Percentiles rank a stretch among this genome's conserved stretches.
Evolutionary conservation across 2,888 invertebrate genomes (phyloP).

Genomic region (Tenthredo mesomela): DNA sequence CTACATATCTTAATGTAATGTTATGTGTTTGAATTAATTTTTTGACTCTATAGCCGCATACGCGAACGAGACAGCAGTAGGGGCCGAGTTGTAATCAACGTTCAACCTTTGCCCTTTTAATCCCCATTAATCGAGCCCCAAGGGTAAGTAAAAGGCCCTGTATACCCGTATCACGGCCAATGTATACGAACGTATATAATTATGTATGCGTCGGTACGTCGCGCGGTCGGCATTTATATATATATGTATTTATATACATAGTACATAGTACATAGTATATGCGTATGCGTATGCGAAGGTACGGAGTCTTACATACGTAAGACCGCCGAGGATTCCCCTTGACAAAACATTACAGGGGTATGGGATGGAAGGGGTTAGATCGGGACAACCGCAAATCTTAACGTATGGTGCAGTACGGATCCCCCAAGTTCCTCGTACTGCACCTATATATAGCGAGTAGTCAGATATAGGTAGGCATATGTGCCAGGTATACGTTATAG

Average conservation of each 20-base stretch:
- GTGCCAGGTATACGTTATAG: conserved; percentile 30
- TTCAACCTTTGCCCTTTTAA: conserved; percentile 38
- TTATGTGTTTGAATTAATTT: conserved; percentile 26
- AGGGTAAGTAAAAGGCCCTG: conserved; percentile 31
- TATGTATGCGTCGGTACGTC: conserved; percentile 20
- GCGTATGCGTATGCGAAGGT: background rate
- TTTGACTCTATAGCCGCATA: background rate
- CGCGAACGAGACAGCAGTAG: conserved; percentile 3
- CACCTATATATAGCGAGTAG: conserved; percentile 16
- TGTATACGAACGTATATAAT: conserved; percentile 27
- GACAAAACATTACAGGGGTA: conserved; percentile 17
- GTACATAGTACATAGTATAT: background rate
- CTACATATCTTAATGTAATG: background rate
- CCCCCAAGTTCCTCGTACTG: conserved; percentile 10
- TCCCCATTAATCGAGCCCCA: conserved; percentile 43
- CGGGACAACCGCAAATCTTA: conserved; percentile 31
- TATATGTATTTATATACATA: background rate
- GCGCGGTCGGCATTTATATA: background rate
- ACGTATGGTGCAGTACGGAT: conserved; percentile 10
- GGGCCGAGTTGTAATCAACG: conserved; percentile 40
- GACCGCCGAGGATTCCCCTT: conserved; percentile 16
- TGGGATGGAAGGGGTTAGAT: background rate
- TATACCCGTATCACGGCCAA: conserved; percentile 25
- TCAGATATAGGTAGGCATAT: conserved; percentile 1
- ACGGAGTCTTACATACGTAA: background rate